A percentile compares a stretch with the other conserved stretches of the same genome.
Evolutionary conservation across 2,113 vertebrate genomes (phyloP).

Genomic region (Antigone vipio): DNA sequence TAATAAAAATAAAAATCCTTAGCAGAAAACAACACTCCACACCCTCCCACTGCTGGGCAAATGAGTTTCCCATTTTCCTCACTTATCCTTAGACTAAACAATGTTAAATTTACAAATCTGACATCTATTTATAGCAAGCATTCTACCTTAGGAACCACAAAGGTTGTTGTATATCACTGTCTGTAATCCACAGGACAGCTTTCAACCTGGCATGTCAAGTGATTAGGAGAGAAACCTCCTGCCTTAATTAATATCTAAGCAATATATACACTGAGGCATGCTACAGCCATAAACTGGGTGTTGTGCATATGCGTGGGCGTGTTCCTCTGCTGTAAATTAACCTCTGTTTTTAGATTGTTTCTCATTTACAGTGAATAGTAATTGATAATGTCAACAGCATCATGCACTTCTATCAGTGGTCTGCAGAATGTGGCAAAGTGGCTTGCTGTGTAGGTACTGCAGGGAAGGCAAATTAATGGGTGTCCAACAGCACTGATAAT

Average conservation of each 20-base stretch:
- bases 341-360: not conserved
- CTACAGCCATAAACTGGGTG: not conserved
- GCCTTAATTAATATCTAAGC: not conserved
- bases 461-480: not conserved
- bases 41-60: slow-evolving; percentile 23
- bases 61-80: slow-evolving; percentile 56
- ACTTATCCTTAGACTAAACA: slow-evolving; percentile 54
- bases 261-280: not conserved
- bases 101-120: slow-evolving; percentile 1
- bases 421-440: not conserved
- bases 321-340: not conserved
- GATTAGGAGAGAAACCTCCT: not conserved
- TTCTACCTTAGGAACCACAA: not conserved
- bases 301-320: rapidly evolving
- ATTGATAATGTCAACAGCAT: not conserved
- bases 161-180: not conserved
- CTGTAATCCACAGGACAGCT: not conserved
- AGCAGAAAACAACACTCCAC: slow-evolving; percentile 46
- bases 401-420: rapidly evolving
- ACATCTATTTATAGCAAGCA: slow-evolving; percentile 23
- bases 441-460: not conserved
- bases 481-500: not conserved
- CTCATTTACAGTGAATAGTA: not conserved
- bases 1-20: slow-evolving; percentile 49
- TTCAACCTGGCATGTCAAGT: not conserved